A percentile compares a stretch with the other conserved stretches of the same genome.
Conservation (phyloP, 2,797 vertebrate genomes). For the Garrulus glandarius region DNA sequence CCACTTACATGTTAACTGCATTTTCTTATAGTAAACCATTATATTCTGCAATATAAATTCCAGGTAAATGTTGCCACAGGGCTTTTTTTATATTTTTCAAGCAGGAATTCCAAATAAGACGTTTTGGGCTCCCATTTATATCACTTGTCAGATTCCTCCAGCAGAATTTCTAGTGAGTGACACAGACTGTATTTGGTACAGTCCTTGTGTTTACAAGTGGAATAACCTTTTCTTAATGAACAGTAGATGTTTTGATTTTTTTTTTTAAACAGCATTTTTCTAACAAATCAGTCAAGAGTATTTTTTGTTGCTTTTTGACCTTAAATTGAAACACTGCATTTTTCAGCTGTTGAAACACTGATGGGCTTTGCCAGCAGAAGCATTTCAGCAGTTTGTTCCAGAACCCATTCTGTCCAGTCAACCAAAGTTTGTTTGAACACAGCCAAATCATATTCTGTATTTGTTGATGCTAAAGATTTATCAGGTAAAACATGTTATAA, state of each 20-base stretch:
- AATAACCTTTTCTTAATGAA: conserved; percentile 67
- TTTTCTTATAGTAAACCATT: conserved; percentile 75
- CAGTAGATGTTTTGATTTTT: conserved; percentile 24
- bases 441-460: conserved; percentile 57
- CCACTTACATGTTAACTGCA: conserved; percentile 73
- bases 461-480: conserved; percentile 57
- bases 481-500: conserved; percentile 67
- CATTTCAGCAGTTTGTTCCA: conserved; percentile 56
- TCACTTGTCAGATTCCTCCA: conserved; percentile 66
- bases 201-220: conserved; percentile 53
- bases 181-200: conserved; percentile 62
- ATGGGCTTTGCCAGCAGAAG: conserved; percentile 58
- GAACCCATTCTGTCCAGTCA: conserved; percentile 68
- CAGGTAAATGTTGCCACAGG: conserved; percentile 60
- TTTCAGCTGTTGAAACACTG: conserved; percentile 59
- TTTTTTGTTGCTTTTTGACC: conserved; percentile 73
- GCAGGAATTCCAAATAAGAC: conserved; percentile 51
- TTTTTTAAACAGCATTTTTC: conserved; percentile 64
- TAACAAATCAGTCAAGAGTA: conserved; percentile 68
- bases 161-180: conserved; percentile 47
- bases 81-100: conserved; percentile 72
- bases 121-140: conserved; percentile 69
- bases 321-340: conserved; percentile 69
- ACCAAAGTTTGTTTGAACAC: conserved; percentile 72
- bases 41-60: conserved; percentile 74